Conservation (phyloP, 2,113 vertebrate species). For the Gorsachius goisagi region DNA sequence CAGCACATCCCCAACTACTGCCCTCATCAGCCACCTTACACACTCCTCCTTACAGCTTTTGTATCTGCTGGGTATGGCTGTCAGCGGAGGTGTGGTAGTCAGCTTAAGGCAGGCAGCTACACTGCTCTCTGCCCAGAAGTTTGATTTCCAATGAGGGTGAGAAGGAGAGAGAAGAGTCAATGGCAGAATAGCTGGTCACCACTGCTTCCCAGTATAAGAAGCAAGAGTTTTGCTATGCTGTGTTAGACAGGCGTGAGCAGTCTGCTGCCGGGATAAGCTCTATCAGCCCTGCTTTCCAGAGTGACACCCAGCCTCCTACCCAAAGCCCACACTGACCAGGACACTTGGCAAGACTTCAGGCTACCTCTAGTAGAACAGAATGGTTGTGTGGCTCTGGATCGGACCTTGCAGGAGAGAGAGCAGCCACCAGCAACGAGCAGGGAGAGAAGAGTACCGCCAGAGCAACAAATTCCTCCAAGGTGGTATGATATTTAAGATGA, state of each 20-base stretch:
- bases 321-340: neutral
- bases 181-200: neutral
- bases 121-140: neutral
- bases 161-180: neutral
- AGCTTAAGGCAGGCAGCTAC: neutral
- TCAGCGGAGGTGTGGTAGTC: neutral
- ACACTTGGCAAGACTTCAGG: neutral
- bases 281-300: neutral
- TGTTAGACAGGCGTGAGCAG: neutral
- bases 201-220: neutral
- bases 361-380: neutral
- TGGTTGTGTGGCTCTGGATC: neutral
- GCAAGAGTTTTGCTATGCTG: neutral
- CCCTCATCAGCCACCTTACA: neutral
- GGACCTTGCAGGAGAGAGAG: neutral
- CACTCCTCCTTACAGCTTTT: neutral
- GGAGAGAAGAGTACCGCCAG: neutral
- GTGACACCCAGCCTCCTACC: neutral
- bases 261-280: neutral
- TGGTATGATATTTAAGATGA: neutral
- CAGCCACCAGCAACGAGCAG: neutral
- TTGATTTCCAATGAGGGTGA: neutral
- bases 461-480: neutral
- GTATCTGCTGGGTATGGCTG: neutral
- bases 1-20: neutral